Base-by-base conservation (phyloP, 2,888 invertebrate species). In the Griposia aprilina region DNA sequence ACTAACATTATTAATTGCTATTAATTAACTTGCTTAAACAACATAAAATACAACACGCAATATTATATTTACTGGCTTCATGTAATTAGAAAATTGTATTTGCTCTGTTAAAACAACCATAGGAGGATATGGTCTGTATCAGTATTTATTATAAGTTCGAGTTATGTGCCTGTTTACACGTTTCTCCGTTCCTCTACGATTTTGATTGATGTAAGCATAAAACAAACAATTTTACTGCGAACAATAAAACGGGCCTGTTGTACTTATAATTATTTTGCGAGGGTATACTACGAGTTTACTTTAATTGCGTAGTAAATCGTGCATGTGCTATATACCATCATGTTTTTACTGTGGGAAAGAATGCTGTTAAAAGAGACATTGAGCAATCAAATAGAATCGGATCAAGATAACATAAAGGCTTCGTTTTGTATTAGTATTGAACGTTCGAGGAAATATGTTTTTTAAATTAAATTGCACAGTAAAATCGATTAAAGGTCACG, bases 171-270 rank as follows among this genome's bases (percentile, higher is more conserved):
- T 80, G 82, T 88, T 85, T 74, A 84, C 76, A 69, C 55, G 55
- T 76, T 82, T 62, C 77, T 62, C 55, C 48, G 68, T 59, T 81
- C 59, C 50, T 71, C 73, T 70, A 59, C 62, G 78, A 83, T 85
- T 86, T 86, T 90, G 91, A 91, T 89, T 87, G 82, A 91, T 90
- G 89, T 85, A 76, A 74, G 83, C 89, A 91, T 80, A 91, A 88
- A 93, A 90, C 88, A 90, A 91, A 91, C 88, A 89, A 87, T 84
- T 93, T 93, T 92, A 93, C 87, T 88, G 87, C 89, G 59, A 60
- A 79, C 89, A 89, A 90, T 93, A 92, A 92, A 93, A 90, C 81
- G 8, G 45, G 26, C 45, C 57, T 63, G 66, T 71, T 71, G 71
- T 82, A 63, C 45, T 68, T 72, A 89, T 90, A 91, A 91, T 92